These are phyloP conservation scores for Eudorcas thomsonii DNA, from an alignment of 2,113 vertebrate species.

Conservation along the genomic window DNA sequence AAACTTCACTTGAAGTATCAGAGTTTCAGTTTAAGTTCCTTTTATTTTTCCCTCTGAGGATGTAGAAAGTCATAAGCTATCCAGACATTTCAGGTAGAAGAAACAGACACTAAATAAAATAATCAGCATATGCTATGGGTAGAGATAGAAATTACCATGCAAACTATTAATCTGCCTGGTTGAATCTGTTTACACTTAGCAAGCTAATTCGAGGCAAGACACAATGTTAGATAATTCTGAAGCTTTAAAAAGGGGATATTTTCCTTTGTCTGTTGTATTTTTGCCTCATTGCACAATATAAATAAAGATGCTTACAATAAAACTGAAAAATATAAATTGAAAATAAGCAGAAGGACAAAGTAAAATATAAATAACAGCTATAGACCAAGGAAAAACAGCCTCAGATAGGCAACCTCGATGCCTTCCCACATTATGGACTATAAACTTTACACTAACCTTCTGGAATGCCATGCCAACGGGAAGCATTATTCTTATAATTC, in stretches of 20 bases:
- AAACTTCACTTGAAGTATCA: constrained; percentile 17
- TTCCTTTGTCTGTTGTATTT: neutral
- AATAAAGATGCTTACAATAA: neutral
- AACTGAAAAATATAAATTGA: constrained; percentile 27
- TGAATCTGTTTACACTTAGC: constrained; percentile 10
- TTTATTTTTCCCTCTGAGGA: constrained; percentile 20
- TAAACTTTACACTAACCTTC: neutral
- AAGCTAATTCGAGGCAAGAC: neutral
- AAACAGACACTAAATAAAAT: neutral
- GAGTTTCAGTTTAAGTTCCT: constrained; percentile 53
- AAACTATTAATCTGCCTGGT: constrained; percentile 1
- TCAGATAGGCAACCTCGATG: neutral
- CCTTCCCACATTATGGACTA: neutral
- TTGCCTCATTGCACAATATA: neutral
- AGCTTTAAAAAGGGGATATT: neutral
- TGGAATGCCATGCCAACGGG: neutral
- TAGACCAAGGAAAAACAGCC: neutral
- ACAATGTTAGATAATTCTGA: neutral
- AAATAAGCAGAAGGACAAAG: constrained; percentile 10
- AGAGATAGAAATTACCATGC: constrained; percentile 27
- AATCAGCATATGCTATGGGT: neutral
- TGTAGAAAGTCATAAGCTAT: constrained; percentile 28
- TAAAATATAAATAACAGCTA: neutral
- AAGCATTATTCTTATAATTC: neutral
- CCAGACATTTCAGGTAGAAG: constrained; percentile 26